These are phyloP conservation scores for Potorous gilbertii DNA, from an alignment of 2,797 vertebrate genomes.

Conservation along the genomic window DNA sequence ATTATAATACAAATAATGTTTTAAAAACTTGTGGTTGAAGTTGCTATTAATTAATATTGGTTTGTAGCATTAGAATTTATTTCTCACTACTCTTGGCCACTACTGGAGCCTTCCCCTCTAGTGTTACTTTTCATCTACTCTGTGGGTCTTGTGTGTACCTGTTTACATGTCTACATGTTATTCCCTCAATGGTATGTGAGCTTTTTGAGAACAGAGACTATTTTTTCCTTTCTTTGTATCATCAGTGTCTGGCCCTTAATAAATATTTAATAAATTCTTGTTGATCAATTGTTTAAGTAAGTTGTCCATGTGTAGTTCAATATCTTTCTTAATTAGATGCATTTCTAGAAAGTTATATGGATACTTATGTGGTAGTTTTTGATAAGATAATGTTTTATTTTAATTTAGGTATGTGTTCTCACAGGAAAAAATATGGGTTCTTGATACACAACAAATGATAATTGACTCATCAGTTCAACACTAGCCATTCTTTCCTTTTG, in stretches of 20 bases:
- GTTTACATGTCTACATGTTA: neutral
- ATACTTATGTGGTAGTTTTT: constrained; percentile 25
- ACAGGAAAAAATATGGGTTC: constrained; percentile 31
- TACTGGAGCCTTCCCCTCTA: constrained; percentile 27
- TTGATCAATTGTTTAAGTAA: neutral
- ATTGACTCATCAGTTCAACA: constrained; percentile 47
- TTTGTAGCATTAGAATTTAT: constrained; percentile 30
- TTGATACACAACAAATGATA: constrained; percentile 52
- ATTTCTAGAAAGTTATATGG: constrained; percentile 57
- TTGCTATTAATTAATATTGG: neutral
- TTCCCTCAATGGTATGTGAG: neutral
- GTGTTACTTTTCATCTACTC: neutral
- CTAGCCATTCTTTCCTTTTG: constrained; percentile 32
- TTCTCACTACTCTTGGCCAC: neutral
- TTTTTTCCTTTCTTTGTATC: neutral
- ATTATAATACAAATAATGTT: constrained; percentile 12
- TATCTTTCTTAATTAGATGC: constrained; percentile 22
- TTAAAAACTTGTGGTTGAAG: constrained; percentile 40
- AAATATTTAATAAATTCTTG: neutral
- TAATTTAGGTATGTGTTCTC: constrained; percentile 51
- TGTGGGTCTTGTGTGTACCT: neutral
- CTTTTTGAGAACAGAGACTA: neutral
- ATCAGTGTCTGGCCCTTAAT: neutral
- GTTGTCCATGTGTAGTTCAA: constrained; percentile 20
- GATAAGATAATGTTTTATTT: constrained; percentile 43